Conservation (phyloP, 92 coral and sea anemone genomes). For the Chrysogorgia sp. region DNA sequence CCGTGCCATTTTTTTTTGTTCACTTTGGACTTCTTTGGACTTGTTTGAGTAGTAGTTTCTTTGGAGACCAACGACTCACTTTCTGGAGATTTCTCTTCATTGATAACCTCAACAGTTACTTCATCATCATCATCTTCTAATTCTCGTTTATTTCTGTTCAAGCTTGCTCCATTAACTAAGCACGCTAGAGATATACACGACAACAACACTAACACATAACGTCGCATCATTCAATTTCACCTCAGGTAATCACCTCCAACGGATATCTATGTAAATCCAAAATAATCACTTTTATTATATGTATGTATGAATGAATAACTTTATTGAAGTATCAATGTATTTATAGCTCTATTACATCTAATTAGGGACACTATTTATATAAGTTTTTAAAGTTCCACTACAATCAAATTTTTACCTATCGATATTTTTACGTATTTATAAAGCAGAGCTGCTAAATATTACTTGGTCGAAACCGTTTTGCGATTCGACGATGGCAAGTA, state of each 20-base stretch:
- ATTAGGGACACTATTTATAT: too few relatives aligned
- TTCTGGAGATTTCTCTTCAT: conserved; percentile 12
- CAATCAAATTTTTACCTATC: too few relatives aligned
- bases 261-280: background rate
- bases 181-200: background rate
- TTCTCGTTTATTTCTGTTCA: conserved; percentile 18
- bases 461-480: too few relatives aligned
- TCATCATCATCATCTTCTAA: conserved; percentile 9
- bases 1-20: conserved; percentile 66
- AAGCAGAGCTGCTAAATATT: too few relatives aligned
- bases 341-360: too few relatives aligned
- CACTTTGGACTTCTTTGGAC: conserved; percentile 28
- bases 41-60: background rate
- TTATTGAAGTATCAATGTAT: too few relatives aligned
- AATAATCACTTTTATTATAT: background rate
- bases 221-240: conserved; percentile 16
- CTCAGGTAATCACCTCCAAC: conserved; percentile 10
- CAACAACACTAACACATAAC: conserved; percentile 12
- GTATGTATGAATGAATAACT: background rate
- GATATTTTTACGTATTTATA: too few relatives aligned
- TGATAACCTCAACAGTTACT: conserved; percentile 14
- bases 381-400: too few relatives aligned
- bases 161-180: conserved; percentile 11
- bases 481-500: too few relatives aligned
- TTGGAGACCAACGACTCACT: background rate